A percentile compares a stretch with the other conserved stretches of the same genome.
Conservation (phyloP, 2,113 vertebrate species). For the Alectura lathami region DNA sequence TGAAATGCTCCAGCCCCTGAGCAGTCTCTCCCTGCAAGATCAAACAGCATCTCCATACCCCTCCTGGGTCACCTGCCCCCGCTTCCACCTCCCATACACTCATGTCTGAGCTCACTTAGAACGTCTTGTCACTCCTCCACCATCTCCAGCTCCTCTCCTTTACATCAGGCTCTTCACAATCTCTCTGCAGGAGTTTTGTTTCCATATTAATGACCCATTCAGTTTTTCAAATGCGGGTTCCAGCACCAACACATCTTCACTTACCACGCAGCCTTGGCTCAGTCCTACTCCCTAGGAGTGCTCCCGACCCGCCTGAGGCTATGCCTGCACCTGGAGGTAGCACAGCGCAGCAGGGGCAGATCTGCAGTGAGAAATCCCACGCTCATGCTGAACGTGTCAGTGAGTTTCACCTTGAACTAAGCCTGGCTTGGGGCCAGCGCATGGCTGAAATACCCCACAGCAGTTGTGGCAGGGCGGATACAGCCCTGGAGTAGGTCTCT, state of each 20-base stretch:
- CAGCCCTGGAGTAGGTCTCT: neutral
- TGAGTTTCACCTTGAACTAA: neutral
- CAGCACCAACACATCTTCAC: neutral
- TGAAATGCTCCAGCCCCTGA: neutral
- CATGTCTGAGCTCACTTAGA: neutral
- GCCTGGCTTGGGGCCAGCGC: neutral
- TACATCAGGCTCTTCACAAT: neutral
- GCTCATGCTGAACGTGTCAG: neutral
- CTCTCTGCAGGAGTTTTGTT: neutral
- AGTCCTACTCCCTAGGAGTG: neutral
- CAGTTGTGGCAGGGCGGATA: neutral
- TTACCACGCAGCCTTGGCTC: neutral
- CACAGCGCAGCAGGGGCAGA: neutral
- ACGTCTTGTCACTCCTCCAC: neutral
- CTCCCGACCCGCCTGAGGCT: neutral
- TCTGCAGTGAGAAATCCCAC: neutral
- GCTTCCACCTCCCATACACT: neutral
- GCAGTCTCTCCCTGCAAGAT: neutral
- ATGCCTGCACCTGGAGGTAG: neutral
- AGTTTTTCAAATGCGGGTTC: neutral
- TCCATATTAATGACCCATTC: neutral
- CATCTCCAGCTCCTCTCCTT: neutral
- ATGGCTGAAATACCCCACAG: neutral
- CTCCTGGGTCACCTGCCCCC: neutral
- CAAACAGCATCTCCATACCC: neutral